These are phyloP conservation scores for Colletes latitarsis DNA, from an alignment of 1,140 invertebrate genomes.

Conservation along the genomic window DNA sequence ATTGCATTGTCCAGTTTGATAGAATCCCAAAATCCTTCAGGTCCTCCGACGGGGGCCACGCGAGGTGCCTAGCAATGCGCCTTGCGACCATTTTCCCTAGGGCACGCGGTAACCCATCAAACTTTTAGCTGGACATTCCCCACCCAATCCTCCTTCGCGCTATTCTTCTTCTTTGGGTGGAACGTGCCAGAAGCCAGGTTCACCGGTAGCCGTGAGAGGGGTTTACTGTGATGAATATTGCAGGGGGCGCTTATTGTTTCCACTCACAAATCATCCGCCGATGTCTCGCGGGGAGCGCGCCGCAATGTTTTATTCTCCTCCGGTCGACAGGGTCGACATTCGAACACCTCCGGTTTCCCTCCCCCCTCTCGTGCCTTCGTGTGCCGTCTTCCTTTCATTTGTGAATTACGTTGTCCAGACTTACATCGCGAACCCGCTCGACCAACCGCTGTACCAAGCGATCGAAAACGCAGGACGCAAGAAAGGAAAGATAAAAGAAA, in stretches of 20 bases:
- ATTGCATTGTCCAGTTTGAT: constrained; percentile 82
- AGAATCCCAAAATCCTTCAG: constrained; percentile 81
- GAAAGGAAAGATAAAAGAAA: too few species aligned
- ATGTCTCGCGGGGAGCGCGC: constrained; percentile 76
- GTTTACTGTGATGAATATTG: constrained; percentile 78
- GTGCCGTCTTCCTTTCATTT: constrained; percentile 1
- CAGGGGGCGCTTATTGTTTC: constrained; percentile 80
- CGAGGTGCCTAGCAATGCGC: constrained; percentile 78
- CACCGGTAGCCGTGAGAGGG: constrained; percentile 43
- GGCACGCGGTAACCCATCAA: constrained; percentile 79
- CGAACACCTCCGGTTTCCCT: constrained; percentile 24
- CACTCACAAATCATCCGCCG: constrained; percentile 80
- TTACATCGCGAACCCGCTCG: constrained; percentile 38
- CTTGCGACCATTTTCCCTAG: constrained; percentile 72
- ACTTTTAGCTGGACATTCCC: constrained; percentile 77
- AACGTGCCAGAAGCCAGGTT: constrained; percentile 65
- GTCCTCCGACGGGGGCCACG: constrained; percentile 65
- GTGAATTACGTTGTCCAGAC: constrained; percentile 40
- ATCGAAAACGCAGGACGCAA: background rate
- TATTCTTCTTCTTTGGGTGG: constrained; percentile 63
- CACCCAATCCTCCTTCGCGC: constrained; percentile 41
- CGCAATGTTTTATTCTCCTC: constrained; percentile 77
- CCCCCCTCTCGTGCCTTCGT: constrained; percentile 5
- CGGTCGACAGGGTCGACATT: constrained; percentile 64
- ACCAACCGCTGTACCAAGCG: constrained; percentile 31